Conservation (phyloP, 2,113 vertebrate species). For the Trachemys scripta region DNA sequence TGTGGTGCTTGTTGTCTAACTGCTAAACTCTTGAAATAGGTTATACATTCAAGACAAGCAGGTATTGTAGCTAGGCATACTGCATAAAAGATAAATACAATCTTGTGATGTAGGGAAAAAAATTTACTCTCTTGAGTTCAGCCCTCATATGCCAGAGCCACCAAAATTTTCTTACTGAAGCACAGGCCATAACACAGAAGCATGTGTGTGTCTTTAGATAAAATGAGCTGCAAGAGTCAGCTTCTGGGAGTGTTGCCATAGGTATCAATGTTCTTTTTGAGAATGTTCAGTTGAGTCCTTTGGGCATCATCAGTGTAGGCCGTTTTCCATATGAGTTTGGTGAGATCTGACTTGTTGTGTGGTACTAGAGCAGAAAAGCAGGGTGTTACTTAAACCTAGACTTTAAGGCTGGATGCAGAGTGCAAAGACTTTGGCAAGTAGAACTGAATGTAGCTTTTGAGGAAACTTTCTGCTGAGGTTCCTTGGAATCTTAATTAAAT, state of each 20-base stretch:
- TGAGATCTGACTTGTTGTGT: background rate
- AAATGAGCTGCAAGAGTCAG: background rate
- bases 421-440: background rate
- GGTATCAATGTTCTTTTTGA: background rate
- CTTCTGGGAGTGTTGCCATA: background rate
- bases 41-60: background rate
- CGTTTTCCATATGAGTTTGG: background rate
- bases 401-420: accelerated
- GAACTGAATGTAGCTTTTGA: background rate
- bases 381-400: background rate
- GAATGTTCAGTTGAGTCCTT: background rate
- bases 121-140: background rate
- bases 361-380: background rate
- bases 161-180: background rate
- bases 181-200: background rate
- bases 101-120: conserved; percentile 19
- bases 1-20: background rate
- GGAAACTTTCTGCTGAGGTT: background rate
- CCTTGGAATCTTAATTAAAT: background rate
- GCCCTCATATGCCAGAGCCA: background rate
- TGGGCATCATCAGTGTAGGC: background rate
- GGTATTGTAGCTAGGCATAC: background rate
- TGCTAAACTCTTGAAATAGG: conserved; percentile 5
- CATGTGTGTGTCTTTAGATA: background rate
- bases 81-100: background rate